Evolutionary conservation across 2,797 vertebrate species (phyloP).

Genomic region (Hephaestus fuliginosus): DNA sequence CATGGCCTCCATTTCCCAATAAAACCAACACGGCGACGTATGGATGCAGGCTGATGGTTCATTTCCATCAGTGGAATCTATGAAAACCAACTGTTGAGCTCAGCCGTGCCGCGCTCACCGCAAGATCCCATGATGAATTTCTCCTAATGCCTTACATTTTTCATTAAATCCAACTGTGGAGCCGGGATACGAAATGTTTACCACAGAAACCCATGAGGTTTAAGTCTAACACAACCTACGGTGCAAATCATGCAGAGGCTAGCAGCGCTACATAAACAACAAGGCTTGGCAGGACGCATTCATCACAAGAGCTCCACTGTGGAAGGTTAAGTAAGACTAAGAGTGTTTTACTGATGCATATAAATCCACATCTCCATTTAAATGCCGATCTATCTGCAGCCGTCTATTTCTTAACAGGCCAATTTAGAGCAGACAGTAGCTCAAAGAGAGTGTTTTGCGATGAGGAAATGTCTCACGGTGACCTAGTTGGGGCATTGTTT

Average conservation of each 20-base stretch:
- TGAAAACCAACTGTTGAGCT: slow-evolving; percentile 57
- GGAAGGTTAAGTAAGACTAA: slow-evolving; percentile 64
- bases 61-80: slow-evolving; percentile 57
- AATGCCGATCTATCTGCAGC: slow-evolving; percentile 67
- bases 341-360: slow-evolving; percentile 69
- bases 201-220: slow-evolving; percentile 65
- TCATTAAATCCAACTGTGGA: slow-evolving; percentile 65
- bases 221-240: slow-evolving; percentile 50
- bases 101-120: slow-evolving; percentile 9
- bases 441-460: slow-evolving; percentile 69
- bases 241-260: slow-evolving; percentile 66
- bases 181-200: slow-evolving; percentile 44
- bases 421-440: slow-evolving; percentile 72
- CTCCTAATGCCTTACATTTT: slow-evolving; percentile 68
- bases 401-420: slow-evolving; percentile 63
- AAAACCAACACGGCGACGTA: slow-evolving; percentile 44
- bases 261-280: slow-evolving; percentile 66
- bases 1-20: slow-evolving; percentile 32
- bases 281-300: slow-evolving; percentile 65
- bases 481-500: slow-evolving; percentile 71
- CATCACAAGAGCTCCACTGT: slow-evolving; percentile 67
- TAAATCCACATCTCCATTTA: slow-evolving; percentile 74
- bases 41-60: slow-evolving; percentile 47
- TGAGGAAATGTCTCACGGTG: slow-evolving; percentile 65
- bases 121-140: slow-evolving; percentile 62